These are phyloP conservation scores for Cacoxenus indagator DNA, from an alignment of 2,888 invertebrate genomes.

Conservation along the genomic window DNA sequence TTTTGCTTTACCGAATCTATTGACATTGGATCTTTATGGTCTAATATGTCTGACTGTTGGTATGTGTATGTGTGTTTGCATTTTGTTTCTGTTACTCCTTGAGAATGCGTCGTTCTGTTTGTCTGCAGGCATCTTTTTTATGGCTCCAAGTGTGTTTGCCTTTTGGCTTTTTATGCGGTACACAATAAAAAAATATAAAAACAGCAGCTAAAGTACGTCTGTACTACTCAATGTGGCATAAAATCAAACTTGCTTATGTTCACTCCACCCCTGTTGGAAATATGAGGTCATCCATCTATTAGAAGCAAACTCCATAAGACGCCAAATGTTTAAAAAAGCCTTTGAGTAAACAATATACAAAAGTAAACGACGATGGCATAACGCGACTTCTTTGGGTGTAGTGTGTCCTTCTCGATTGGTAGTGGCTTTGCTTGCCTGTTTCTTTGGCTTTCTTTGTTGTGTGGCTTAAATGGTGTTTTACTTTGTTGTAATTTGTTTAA, in stretches of 20 bases:
- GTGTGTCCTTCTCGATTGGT: not conserved
- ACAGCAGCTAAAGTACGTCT: not conserved
- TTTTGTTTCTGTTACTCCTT: conserved; percentile 36
- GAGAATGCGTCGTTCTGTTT: conserved; percentile 58
- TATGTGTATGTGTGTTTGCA: not conserved
- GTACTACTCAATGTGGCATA: conserved; percentile 4
- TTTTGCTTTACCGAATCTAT: conserved; percentile 44
- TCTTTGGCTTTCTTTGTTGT: not conserved
- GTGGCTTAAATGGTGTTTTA: conserved; percentile 11
- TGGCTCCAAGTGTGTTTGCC: conserved; percentile 71
- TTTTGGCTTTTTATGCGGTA: conserved; percentile 69
- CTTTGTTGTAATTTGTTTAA: conserved; percentile 12
- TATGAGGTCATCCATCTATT: conserved; percentile 70
- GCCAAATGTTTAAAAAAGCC: conserved; percentile 49
- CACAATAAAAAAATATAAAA: conserved; percentile 67
- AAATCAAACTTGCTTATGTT: conserved; percentile 25
- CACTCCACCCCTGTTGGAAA: conserved; percentile 32
- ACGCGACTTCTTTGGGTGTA: not conserved
- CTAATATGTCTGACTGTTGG: conserved; percentile 17
- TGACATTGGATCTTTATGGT: conserved; percentile 69
- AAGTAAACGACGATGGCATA: not conserved
- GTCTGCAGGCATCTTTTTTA: conserved; percentile 68
- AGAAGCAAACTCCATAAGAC: conserved; percentile 38
- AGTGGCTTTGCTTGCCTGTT: not conserved
- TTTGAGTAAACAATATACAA: conserved; percentile 58